phyloP scores from a whole-genome alignment of 2,797 vertebrate species.

The Rhinoraja longicauda region DNA sequence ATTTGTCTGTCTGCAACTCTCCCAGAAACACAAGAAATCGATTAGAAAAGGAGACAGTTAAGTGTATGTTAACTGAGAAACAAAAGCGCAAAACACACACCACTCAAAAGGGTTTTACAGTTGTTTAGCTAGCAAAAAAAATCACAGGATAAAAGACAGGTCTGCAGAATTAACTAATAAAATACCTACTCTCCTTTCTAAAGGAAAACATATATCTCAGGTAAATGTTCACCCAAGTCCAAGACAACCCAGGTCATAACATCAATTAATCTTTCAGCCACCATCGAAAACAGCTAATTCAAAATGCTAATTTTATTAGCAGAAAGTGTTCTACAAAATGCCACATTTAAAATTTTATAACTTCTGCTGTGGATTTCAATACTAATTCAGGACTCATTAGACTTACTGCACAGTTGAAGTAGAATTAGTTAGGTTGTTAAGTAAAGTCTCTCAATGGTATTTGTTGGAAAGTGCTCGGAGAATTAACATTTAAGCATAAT shows the following conservation, averaged over 20 bases:
- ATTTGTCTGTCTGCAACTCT: background rate
- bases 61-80: background rate
- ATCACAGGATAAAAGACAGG: background rate
- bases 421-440: background rate
- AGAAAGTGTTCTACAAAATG: background rate
- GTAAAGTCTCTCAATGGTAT: background rate
- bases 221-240: background rate
- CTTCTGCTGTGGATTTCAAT: background rate
- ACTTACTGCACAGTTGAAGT: background rate
- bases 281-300: background rate
- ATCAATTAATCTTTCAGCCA: background rate
- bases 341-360: background rate
- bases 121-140: background rate
- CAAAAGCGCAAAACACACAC: background rate
- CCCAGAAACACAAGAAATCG: background rate
- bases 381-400: background rate
- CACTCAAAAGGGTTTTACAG: background rate
- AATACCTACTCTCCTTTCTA: background rate
- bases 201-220: background rate
- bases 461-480: background rate
- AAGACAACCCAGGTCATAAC: background rate
- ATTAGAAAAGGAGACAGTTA: background rate
- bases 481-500: background rate
- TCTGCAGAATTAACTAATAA: background rate
- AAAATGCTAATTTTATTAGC: background rate